Conservation (phyloP, 2,888 invertebrate genomes). For the Anodontia alba region DNA sequence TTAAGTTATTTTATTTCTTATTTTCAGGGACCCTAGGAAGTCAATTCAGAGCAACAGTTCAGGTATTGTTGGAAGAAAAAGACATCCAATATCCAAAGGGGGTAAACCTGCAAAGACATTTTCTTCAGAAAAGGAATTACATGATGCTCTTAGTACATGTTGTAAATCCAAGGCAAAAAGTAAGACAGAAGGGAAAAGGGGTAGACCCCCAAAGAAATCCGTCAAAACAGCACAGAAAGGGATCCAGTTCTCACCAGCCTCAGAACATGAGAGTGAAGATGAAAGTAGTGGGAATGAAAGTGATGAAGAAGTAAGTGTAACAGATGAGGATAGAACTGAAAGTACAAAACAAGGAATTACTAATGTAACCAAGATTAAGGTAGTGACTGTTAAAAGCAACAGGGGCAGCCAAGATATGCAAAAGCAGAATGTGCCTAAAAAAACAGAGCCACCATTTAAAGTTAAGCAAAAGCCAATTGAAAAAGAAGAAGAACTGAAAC, state of each 20-base stretch:
- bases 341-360: background rate
- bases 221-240: background rate
- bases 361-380: background rate
- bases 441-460: background rate
- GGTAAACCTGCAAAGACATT: conserved; percentile 11
- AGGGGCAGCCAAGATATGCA: background rate
- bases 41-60: conserved; percentile 73
- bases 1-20: background rate
- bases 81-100: conserved; percentile 73
- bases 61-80: conserved; percentile 73
- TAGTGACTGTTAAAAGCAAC: conserved; percentile 1
- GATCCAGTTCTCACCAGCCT: background rate
- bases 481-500: background rate
- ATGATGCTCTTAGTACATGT: background rate
- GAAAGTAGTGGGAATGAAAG: conserved; percentile 30
- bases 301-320: conserved; percentile 19
- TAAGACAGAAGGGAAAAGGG: conserved; percentile 4
- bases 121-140: conserved; percentile 8
- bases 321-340: background rate
- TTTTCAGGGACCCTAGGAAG: conserved; percentile 34
- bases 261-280: conserved; percentile 31
- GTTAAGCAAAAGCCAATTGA: background rate
- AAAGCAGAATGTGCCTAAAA: background rate
- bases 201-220: conserved; percentile 8
- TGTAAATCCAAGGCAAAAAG: background rate